Base-by-base conservation (phyloP, 2,113 vertebrate species). In the Ariopsis seemanni region DNA sequence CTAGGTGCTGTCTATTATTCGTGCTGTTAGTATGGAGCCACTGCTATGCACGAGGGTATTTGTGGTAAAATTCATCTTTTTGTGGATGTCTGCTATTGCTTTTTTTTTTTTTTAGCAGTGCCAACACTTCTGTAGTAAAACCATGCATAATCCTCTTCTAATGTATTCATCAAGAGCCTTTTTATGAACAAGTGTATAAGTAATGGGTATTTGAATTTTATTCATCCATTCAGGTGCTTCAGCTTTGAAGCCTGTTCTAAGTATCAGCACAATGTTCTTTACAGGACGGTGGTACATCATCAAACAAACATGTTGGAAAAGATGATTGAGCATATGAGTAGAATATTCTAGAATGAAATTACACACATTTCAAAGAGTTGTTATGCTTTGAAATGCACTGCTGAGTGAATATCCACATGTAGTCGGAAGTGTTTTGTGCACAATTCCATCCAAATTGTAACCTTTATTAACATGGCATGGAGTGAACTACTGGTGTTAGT, bases 211-310 rank as follows among this genome's bases (percentile, higher is more conserved):
- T 81, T 22, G 9, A 20, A 34, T 60, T 58, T 34, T 60, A 42
- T 81, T 79, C 17, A 20, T 60, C 8, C 78, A 34, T 58, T 81
- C 18, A 42, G 27, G 55, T 81, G 79, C 79, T 81, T 78, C 52
- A 17, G 52, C 52, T 15, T 78, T 78, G 27, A 58, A 58, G 55
- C 27, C 17, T 80, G n/a, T 60, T 80, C 27, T 20, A 58, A 11
- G n/a, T 30, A 58, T 30, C 15, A 22, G 17, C 8, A 58, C 55
- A 30, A 18, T 42, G 79, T 15, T 14, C 50, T 78, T 55, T 55
- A 78, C 5, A 14, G 25, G 15, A n/a, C n/a, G 12, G 5, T 27
- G n/a, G n/a, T 30, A 9, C 15, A 30, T 80, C 55, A 80, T 2
- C 55, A 34, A 42, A 20, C 55, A 30, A 34, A 17, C 6, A 11